Evolutionary conservation across 2,888 invertebrate species (phyloP), one percentile per base, ranked within the genome.

Genomic region (Cerceris rybyensis): DNA sequence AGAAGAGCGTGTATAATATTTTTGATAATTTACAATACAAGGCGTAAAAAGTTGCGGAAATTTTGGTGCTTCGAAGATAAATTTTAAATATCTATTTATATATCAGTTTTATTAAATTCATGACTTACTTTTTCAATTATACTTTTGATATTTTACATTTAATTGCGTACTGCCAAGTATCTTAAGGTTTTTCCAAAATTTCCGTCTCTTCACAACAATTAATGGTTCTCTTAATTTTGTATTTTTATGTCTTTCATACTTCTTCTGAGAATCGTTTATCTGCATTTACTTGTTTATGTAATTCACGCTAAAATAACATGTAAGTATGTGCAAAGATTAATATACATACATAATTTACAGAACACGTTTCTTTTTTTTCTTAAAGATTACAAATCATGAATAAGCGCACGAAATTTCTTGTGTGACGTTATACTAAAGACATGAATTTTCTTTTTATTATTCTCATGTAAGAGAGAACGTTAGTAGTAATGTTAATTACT

Each of bases 341-440:
- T 46, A 50, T 72, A 72, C 41, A 55, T 76, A 68, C 41, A 55
- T 76, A 68, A 57, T 63, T 50, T 74, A 39, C 58, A 67, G 41
- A 75, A 72, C 39, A 46, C 54, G 50, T 77, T 74, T 54, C 54
- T 76, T 76, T 52, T 58, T 52, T 67, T 50, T 58, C 64, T n/a
- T 7, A 41, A 49, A 63, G 54, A 52, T 13, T 13, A 65, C 58
- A 43, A 42, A 67, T 67, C 9, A 41, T 57, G 11, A 50, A 67
- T 58, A 7, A 52, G 28, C 1, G 7, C 6, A 63, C 11, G 6
- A 28, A 52, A 11, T 14, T n/a, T 9, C 6, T 46, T 41, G 14
- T 1, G 41, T 4, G 13, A 59, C 7, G n/a, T 41, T 13, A 42
- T n/a, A 59, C 9, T 43, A 57, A 13, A 39, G 42, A 55, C 7